These are phyloP conservation scores for Turdus rufiventris DNA, from an alignment of 2,113 vertebrate species.

Conservation along the genomic window DNA sequence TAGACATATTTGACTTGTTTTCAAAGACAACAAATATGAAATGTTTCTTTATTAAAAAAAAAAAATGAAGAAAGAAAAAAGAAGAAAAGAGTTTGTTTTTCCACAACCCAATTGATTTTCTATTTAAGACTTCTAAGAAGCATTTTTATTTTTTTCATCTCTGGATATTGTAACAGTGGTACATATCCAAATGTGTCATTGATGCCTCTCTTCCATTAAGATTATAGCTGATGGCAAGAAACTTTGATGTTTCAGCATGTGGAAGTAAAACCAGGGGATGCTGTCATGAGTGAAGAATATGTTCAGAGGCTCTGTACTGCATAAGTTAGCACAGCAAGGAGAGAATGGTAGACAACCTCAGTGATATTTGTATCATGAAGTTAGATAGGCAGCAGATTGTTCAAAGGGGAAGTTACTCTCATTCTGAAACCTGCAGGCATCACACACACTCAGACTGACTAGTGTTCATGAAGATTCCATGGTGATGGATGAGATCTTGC, in stretches of 20 bases:
- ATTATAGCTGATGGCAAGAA: background rate
- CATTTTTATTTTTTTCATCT: background rate
- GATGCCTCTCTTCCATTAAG: background rate
- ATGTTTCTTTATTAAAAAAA: background rate
- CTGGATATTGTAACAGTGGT: background rate
- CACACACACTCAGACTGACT: background rate
- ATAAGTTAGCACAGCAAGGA: background rate
- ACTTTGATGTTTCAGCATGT: background rate
- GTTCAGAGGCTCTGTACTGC: background rate
- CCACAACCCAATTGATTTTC: background rate
- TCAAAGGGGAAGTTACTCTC: background rate
- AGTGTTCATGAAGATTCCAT: background rate
- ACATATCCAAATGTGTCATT: background rate
- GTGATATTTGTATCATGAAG: background rate
- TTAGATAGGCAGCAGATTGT: background rate
- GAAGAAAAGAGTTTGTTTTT: background rate
- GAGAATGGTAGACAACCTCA: background rate
- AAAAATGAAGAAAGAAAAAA: too few relatives aligned
- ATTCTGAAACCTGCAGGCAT: background rate
- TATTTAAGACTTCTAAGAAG: background rate
- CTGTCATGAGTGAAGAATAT: background rate
- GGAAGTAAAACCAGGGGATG: background rate
- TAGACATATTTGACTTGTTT: background rate
- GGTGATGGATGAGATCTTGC: background rate
- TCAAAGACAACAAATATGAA: background rate